These are phyloP conservation scores for Myiothlypis coronata DNA, from an alignment of 2,797 vertebrate genomes.

Conservation along the genomic window DNA sequence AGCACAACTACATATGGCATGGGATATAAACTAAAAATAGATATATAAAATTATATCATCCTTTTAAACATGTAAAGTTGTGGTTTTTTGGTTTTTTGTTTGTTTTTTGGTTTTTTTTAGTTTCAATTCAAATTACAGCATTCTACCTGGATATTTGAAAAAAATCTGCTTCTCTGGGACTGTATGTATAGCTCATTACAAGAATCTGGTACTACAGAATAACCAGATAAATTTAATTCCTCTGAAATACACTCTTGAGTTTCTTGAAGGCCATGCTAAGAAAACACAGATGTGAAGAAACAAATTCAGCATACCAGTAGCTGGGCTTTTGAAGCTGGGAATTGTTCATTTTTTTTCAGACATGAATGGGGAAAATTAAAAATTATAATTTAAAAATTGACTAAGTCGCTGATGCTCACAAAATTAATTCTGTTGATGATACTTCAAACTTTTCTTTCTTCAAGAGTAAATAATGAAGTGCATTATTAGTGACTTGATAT, in stretches of 20 bases:
- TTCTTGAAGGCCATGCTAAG: not conserved
- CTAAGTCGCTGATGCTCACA: not conserved
- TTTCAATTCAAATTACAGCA: not conserved
- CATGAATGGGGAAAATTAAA: not conserved
- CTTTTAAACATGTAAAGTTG: not conserved
- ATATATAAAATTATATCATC: not conserved
- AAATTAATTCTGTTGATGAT: not conserved
- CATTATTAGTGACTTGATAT: not conserved
- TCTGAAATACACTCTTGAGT: not conserved
- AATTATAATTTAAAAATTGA: not conserved
- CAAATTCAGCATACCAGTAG: not conserved
- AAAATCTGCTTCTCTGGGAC: not conserved
- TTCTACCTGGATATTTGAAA: not conserved
- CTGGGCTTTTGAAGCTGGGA: not conserved
- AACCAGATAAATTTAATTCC: not conserved
- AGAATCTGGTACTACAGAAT: not conserved
- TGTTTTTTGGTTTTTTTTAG: not conserved
- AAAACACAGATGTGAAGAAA: not conserved
- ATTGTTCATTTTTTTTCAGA: not conserved
- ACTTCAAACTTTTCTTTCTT: not conserved
- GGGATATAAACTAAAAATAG: not conserved
- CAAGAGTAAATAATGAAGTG: not conserved
- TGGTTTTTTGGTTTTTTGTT: fast-evolving
- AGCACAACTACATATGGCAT: fast-evolving
- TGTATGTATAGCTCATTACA: not conserved